phyloP scores from a whole-genome alignment of 1,140 invertebrate species.

The Leptinotarsa undecemlineata region DNA sequence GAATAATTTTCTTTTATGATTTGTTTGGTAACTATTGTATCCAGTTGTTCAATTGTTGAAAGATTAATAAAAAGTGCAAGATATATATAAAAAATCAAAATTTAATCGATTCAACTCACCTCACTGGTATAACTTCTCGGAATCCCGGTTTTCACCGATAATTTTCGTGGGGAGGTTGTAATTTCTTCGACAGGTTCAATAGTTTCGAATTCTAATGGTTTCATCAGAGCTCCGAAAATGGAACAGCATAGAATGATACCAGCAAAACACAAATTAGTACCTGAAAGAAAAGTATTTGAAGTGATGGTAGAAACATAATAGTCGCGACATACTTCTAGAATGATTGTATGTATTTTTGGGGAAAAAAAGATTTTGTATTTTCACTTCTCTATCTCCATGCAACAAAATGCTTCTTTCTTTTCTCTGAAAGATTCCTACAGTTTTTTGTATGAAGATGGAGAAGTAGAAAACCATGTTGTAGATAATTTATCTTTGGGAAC shows the following conservation, averaged over 20 bases:
- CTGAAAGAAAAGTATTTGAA: not conserved
- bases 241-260: not conserved
- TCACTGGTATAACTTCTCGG: not conserved
- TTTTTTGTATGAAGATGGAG: too few species aligned
- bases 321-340: not conserved
- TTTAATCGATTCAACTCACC: not conserved
- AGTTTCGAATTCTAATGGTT: not conserved
- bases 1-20: too few species aligned
- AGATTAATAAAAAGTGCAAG: too few species aligned
- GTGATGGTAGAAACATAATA: not conserved
- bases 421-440: too few species aligned
- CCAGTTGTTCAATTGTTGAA: too few species aligned
- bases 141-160: not conserved
- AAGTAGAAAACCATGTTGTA: too few species aligned
- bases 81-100: not conserved
- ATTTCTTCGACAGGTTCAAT: not conserved
- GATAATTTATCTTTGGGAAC: too few species aligned
- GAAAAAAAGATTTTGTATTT: not conserved
- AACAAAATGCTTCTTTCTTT: too few species aligned
- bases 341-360: not conserved
- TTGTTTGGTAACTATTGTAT: too few species aligned
- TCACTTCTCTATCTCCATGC: not conserved
- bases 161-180: not conserved
- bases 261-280: not conserved
- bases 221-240: not conserved